These are phyloP conservation scores for Cyprinodon tularosa DNA, from an alignment of 2,113 vertebrate species.

Conservation along the genomic window DNA sequence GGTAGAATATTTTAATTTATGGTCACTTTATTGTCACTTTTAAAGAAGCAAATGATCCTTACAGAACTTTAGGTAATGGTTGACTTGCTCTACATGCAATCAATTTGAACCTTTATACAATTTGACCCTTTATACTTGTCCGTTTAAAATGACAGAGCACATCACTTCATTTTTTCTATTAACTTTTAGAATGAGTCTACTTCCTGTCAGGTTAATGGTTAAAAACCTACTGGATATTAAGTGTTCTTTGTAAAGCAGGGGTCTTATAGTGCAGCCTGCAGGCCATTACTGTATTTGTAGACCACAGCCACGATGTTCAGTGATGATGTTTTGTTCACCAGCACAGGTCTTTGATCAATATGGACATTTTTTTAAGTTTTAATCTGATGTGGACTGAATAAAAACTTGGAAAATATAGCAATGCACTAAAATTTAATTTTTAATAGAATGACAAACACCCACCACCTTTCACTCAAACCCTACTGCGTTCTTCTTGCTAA, in stretches of 20 bases:
- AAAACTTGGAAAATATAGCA: background rate
- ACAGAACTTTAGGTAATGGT: constrained; percentile 26
- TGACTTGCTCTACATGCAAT: constrained; percentile 45
- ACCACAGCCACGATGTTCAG: background rate
- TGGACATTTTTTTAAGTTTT: background rate
- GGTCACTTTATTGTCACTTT: constrained; percentile 15
- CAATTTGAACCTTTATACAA: constrained; percentile 21
- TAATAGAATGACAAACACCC: background rate
- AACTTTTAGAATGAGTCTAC: constrained; percentile 4
- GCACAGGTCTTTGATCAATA: background rate
- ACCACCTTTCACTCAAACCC: background rate
- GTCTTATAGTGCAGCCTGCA: background rate
- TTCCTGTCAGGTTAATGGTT: background rate
- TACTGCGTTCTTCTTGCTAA: background rate
- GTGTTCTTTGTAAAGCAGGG: background rate
- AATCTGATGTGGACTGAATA: too few species aligned
- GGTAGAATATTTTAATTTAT: too few species aligned
- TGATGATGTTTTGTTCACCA: background rate
- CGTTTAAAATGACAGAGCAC: background rate
- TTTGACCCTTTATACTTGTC: constrained; percentile 23
- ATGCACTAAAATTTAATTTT: background rate
- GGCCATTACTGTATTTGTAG: background rate
- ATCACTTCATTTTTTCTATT: background rate
- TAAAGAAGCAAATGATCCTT: constrained; percentile 40
- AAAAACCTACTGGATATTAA: background rate